Evolutionary conservation across 2,113 vertebrate species (phyloP).

Genomic region (Emydocephalus ijimae): DNA sequence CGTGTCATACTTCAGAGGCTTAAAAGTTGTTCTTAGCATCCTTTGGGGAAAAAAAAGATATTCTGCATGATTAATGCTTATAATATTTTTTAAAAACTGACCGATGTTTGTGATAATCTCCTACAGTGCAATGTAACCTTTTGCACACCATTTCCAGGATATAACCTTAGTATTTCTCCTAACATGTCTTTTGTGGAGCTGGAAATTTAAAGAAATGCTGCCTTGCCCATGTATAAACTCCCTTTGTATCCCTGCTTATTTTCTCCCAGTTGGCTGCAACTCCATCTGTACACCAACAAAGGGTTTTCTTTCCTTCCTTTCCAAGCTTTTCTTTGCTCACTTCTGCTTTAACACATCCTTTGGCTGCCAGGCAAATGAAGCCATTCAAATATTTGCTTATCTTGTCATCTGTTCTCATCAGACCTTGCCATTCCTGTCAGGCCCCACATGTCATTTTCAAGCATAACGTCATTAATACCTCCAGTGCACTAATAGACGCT

Average conservation of each 20-base stretch:
- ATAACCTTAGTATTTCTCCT: not conserved
- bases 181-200: not conserved
- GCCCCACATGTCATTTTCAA: constrained; percentile 79
- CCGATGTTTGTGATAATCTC: not conserved
- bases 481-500: constrained; percentile 78
- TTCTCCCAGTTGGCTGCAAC: constrained; percentile 39
- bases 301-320: constrained; percentile 31
- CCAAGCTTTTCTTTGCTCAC: constrained; percentile 61
- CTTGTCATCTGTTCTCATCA: constrained; percentile 77
- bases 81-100: not conserved
- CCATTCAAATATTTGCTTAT: constrained; percentile 81
- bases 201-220: not conserved
- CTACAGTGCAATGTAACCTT: not conserved
- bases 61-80: not conserved
- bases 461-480: constrained; percentile 80
- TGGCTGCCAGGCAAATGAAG: constrained; percentile 77
- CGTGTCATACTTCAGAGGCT: not conserved
- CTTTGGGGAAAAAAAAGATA: not conserved
- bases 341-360: constrained; percentile 52
- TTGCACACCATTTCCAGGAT: not conserved
- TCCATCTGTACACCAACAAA: constrained; percentile 39
- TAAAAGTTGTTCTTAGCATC: not conserved
- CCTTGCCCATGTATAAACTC: not conserved
- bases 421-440: constrained; percentile 80
- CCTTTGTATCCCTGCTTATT: not conserved